phyloP scores from a whole-genome alignment of 2,113 vertebrate genomes.

The Triplophysa dalaica region DNA sequence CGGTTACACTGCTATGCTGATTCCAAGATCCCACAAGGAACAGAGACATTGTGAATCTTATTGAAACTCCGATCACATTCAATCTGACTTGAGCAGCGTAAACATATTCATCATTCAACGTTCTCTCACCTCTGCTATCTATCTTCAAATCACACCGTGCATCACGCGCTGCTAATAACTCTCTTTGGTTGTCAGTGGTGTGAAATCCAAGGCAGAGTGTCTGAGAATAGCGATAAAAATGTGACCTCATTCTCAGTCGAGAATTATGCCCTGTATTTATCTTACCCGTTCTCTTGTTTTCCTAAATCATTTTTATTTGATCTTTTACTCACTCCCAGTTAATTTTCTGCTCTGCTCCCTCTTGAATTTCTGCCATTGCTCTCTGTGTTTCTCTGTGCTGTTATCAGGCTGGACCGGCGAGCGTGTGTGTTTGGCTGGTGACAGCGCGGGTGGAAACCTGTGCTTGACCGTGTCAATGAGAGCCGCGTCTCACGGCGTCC shows the following conservation, averaged over 20 bases:
- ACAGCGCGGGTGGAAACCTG: conserved; percentile 89
- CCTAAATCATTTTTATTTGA: background rate
- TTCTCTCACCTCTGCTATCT: conserved; percentile 17
- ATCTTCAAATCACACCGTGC: background rate
- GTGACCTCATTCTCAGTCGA: background rate
- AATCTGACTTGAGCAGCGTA: conserved; percentile 18
- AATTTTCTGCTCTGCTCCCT: too few species aligned
- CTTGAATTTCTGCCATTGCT: background rate
- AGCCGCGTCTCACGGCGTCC: conserved; percentile 81
- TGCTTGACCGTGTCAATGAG: conserved; percentile 83
- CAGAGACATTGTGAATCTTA: background rate
- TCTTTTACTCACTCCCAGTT: background rate
- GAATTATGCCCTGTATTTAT: background rate
- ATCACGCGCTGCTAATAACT: background rate
- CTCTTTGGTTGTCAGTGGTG: conserved; percentile 7
- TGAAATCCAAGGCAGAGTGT: background rate
- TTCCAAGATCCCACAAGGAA: conserved; percentile 7
- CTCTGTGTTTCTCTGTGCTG: background rate
- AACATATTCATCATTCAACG: conserved; percentile 35
- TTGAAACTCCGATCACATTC: conserved; percentile 24
- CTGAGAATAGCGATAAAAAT: background rate
- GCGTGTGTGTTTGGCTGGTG: conserved; percentile 84
- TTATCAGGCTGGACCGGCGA: conserved; percentile 84
- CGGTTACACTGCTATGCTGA: background rate
- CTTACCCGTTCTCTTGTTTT: background rate